A percentile compares a stretch with the other conserved stretches of the same genome.
Evolutionary conservation across 2,888 invertebrate species (phyloP).

Genomic region (Patella pellucida): DNA sequence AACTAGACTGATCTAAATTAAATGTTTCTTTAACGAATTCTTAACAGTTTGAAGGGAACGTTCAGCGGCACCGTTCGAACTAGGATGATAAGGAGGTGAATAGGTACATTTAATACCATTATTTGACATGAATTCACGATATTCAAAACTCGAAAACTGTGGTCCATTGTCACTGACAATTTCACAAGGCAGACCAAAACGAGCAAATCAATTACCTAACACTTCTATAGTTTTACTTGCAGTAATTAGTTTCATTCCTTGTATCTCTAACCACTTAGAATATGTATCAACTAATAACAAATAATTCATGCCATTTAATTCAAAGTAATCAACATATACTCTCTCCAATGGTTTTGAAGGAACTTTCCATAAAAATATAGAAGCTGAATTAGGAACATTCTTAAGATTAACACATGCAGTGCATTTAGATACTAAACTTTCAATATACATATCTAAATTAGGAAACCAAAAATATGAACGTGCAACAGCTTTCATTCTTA

Average conservation of each 20-base stretch:
- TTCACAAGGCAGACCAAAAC: background rate
- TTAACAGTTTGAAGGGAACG: constrained; percentile 41
- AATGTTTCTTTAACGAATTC: constrained; percentile 12
- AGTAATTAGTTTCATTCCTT: background rate
- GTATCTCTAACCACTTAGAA: constrained; percentile 45
- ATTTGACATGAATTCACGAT: constrained; percentile 29
- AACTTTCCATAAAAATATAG: constrained; percentile 48
- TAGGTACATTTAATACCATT: constrained; percentile 34
- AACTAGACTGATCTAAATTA: background rate
- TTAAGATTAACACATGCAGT: constrained; percentile 33
- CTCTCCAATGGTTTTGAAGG: constrained; percentile 46
- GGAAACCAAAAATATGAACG: constrained; percentile 46
- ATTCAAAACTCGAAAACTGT: constrained; percentile 20
- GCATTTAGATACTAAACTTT: constrained; percentile 27
- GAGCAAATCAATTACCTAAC: too few species aligned
- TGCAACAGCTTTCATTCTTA: constrained; percentile 38
- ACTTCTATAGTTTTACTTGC: constrained; percentile 9
- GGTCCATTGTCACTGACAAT: too few species aligned
- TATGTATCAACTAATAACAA: constrained; percentile 45
- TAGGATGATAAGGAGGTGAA: constrained; percentile 42
- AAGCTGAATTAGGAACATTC: constrained; percentile 32
- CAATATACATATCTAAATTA: constrained; percentile 35
- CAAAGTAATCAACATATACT: constrained; percentile 53
- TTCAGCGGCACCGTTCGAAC: constrained; percentile 36
- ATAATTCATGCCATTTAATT: constrained; percentile 37